Evolutionary conservation across 2,888 invertebrate species (phyloP), one percentile per base, ranked within the genome.

Genomic region (Drosophila imparisetae): DNA sequence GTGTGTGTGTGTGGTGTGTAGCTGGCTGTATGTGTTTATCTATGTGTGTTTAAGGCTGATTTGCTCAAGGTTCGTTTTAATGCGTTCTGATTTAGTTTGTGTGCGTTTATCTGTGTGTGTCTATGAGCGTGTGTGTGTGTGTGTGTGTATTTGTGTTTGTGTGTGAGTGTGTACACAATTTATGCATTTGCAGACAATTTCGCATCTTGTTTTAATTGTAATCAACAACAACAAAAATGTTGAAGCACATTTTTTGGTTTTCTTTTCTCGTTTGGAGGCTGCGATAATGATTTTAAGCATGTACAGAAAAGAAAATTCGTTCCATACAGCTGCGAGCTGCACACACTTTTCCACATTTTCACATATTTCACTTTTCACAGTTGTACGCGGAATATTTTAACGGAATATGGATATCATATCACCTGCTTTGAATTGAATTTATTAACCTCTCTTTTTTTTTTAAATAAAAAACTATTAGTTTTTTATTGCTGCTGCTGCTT

Each of bases 31-130:
- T 75, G 68, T 72, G 60, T 73, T 64, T 78, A 68, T 80, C 72
- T 75, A 63, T 80, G 77, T 77, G 72, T 83, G 71, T 75, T 86
- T 87, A 87, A 78, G 84, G 84, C 78, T 89, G 79, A 86, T 84
- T 84, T 85, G 78, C 76, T 81, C 87, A 88, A 88, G 87, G 87
- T 84, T 85, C 82, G 79, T 78, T 83, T 81, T 75, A 82, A 85
- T 83, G 74, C 78, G 83, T 75, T 76, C 61, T 79, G 89, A 87
- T 85, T 85, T 86, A 74, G 72, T 74, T 74, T 83, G 68, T 76
- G 62, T 80, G 59, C 49, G 53, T 68, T 40, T 29, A 57, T 29
- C 53, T 67, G 53, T 57, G 67, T 45, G 38, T 38, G 30, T 32
- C 32, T 10, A 11, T 32, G 32, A 10, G 10, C 68, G 57, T 69